These are phyloP conservation scores for Rugalucina vietnamica DNA, from an alignment of 2,888 invertebrate genomes.

Conservation along the genomic window DNA sequence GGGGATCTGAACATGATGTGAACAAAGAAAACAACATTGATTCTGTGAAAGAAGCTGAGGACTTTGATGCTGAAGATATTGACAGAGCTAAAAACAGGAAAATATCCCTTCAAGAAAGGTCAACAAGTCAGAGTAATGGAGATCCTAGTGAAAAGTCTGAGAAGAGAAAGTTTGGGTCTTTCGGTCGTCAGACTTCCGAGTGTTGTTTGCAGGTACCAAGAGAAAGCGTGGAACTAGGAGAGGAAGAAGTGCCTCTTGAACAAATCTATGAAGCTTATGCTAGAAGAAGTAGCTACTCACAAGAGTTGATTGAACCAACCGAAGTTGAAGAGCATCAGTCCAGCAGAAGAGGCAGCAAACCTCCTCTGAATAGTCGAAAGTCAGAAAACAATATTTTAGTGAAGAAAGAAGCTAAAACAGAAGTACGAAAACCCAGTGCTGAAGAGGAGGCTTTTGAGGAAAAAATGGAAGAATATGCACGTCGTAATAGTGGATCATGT, in stretches of 20 bases:
- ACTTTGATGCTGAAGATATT: neutral
- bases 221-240: neutral
- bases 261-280: conserved; percentile 6
- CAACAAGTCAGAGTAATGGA: neutral
- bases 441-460: neutral
- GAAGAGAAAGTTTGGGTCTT: neutral
- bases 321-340: neutral
- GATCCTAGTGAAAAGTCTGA: neutral
- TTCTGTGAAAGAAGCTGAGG: neutral
- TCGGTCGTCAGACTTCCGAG: neutral
- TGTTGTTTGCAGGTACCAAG: neutral
- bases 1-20: too few species aligned
- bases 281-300: neutral
- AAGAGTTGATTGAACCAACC: neutral
- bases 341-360: neutral
- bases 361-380: neutral
- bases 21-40: too few species aligned
- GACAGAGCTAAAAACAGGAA: conserved; percentile 15
- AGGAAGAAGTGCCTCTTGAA: neutral
- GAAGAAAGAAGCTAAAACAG: neutral
- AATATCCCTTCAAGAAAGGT: neutral
- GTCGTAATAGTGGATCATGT: neutral
- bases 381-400: neutral
- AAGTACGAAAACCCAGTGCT: too few species aligned
- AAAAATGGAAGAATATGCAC: conserved; percentile 6